Evolutionary conservation across 2,797 vertebrate species (phyloP).

Genomic region (Esox lucius): DNA sequence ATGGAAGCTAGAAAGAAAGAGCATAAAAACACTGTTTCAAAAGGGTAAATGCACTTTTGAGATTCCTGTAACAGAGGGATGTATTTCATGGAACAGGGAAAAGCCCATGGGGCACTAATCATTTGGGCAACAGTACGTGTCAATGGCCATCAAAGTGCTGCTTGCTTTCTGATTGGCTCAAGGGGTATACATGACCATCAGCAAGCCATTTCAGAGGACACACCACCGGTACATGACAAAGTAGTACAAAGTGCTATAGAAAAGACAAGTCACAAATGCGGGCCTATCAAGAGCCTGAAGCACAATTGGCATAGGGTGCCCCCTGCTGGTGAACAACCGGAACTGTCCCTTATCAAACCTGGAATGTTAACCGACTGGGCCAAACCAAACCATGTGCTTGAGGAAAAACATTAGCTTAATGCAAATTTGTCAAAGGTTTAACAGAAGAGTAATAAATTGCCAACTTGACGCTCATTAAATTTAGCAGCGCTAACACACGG

Average conservation of each 20-base stretch:
- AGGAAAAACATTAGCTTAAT: neutral
- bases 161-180: constrained; percentile 20
- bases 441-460: neutral
- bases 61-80: neutral
- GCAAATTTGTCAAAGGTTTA: neutral
- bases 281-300: constrained; percentile 45
- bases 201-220: constrained; percentile 44
- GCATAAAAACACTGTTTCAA: neutral
- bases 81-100: constrained; percentile 24
- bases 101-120: neutral
- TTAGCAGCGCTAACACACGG: constrained; percentile 23
- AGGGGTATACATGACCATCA: constrained; percentile 38
- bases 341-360: constrained; percentile 30
- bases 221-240: constrained; percentile 51
- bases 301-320: constrained; percentile 7
- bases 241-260: constrained; percentile 66
- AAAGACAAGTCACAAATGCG: constrained; percentile 53
- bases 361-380: constrained; percentile 55
- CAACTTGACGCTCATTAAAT: constrained; percentile 2
- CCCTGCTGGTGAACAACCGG: neutral
- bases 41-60: constrained; percentile 33
- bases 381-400: constrained; percentile 9
- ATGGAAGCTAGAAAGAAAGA: no score
- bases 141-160: constrained; percentile 36
- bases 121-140: neutral